Evolutionary conservation across 37 sponge, comb jelly and placozoan genomes (phyloP), one percentile per base, ranked within the genome.

Genomic region (Corticium candelabrum): DNA sequence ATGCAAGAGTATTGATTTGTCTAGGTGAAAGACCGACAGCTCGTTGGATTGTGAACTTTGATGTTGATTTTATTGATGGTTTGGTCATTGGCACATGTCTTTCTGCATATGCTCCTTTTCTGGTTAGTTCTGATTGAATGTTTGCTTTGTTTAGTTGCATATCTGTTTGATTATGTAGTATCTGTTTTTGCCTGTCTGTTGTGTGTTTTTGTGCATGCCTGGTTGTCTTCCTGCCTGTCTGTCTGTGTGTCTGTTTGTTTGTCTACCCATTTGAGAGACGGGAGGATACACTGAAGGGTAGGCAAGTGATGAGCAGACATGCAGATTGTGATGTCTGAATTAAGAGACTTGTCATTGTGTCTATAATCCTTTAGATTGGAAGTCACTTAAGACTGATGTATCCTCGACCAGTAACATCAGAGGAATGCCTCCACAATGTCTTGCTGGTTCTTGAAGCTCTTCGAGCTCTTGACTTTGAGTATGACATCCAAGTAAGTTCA

Each of bases 351-450:
- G n/a, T n/a, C n/a, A n/a, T n/a, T n/a, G n/a, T n/a, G n/a, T n/a
- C n/a, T n/a, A n/a, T n/a, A n/a, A n/a, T n/a, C n/a, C n/a, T 21
- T 3, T 74, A 87, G 88, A 81, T 83, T 37, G 73, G 70, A 0
- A 41, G 68, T 30, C 80, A 87, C 70, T 85, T 93, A 39, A 43
- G 70, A 1, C 56, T 70, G 69, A 69, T 93, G 56, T 93, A 78
- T 82, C 35, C 77, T 34, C 62, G 82, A 3, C 90, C 91, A 2
- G 35, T 41, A 38, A 80, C 75, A 30, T 81, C 88, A 1, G 90
- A 87, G 78, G 86, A 93, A 82, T 89, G 85, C 74, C 74, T 85
- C 50, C 94, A 93, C 80, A 93, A 93, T 89, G 88, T 86, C 2
- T 39, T 90, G 34, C 40, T 85, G 1, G 40, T 93, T 30, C 35